Conservation (phyloP, 2,797 vertebrate genomes). For the Gallinago solitaria region DNA sequence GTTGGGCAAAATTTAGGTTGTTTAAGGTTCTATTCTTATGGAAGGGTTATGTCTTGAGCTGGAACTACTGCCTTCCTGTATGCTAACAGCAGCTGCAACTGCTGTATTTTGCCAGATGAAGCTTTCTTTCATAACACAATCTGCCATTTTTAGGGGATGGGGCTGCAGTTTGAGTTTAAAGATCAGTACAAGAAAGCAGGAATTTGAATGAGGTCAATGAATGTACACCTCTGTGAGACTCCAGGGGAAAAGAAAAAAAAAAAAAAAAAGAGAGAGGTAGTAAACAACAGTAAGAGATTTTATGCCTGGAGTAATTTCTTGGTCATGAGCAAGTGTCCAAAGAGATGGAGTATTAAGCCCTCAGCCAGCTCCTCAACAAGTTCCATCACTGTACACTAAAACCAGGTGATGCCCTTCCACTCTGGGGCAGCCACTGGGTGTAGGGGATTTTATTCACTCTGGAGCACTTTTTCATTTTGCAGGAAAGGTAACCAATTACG, state of each 20-base stretch:
- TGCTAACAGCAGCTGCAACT: background rate
- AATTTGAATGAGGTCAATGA: background rate
- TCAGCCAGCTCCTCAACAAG: fast-evolving
- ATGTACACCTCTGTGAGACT: background rate
- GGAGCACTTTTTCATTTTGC: background rate
- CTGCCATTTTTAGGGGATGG: too few species aligned
- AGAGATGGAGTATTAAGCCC: background rate
- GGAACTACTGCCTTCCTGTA: background rate
- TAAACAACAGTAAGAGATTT: background rate
- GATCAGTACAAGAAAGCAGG: background rate
- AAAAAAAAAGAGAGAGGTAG: background rate
- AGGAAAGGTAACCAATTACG: background rate
- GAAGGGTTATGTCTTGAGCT: background rate
- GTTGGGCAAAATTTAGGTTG: background rate
- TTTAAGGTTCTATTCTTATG: background rate
- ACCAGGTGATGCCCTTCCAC: background rate
- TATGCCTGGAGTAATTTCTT: background rate
- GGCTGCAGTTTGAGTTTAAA: background rate
- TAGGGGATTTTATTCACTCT: background rate
- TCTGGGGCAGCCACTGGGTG: background rate
- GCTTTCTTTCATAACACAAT: background rate
- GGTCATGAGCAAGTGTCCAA: background rate
- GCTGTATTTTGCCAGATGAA: background rate
- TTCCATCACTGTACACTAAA: background rate
- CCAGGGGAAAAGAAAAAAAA: background rate